phyloP scores from a whole-genome alignment of 2,797 vertebrate species.

The Sebastes steindachneri region DNA sequence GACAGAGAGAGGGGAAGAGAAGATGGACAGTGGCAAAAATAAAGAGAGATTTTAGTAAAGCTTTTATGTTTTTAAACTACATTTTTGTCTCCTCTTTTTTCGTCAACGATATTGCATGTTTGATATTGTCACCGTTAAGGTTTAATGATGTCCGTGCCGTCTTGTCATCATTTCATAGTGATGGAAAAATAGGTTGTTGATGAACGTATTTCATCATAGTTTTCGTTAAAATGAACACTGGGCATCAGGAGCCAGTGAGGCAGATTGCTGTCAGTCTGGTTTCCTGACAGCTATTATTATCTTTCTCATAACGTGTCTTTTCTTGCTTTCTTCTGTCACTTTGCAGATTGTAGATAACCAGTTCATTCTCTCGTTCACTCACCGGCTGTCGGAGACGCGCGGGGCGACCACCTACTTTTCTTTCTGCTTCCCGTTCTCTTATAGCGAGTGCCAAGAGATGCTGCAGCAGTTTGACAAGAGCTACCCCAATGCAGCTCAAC shows the following conservation, averaged over 20 bases:
- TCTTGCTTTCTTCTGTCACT: slow-evolving; percentile 1
- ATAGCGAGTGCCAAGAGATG: slow-evolving; percentile 94
- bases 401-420: slow-evolving; percentile 94
- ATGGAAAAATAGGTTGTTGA: too few relatives aligned
- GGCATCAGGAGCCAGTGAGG: not conserved
- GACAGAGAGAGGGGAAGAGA: too few relatives aligned
- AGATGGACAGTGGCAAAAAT: too few relatives aligned
- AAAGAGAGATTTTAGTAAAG: too few relatives aligned
- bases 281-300: slow-evolving; percentile 23
- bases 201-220: too few relatives aligned
- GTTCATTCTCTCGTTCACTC: slow-evolving; percentile 94
- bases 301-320: slow-evolving; percentile 7
- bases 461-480: slow-evolving; percentile 89
- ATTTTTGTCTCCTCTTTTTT: too few relatives aligned
- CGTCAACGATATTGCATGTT: too few relatives aligned
- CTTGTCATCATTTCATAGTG: too few relatives aligned
- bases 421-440: slow-evolving; percentile 98
- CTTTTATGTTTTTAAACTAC: too few relatives aligned
- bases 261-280: not conserved
- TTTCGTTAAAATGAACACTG: not conserved
- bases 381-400: slow-evolving; percentile 90
- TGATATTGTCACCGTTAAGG: too few relatives aligned
- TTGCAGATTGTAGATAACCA: slow-evolving; percentile 91
- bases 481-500: slow-evolving; percentile 81
- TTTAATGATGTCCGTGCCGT: too few relatives aligned